Evolutionary conservation across 2,888 invertebrate genomes (phyloP), one percentile per base, ranked within the genome.

Genomic region (Pelosia muscerda): DNA sequence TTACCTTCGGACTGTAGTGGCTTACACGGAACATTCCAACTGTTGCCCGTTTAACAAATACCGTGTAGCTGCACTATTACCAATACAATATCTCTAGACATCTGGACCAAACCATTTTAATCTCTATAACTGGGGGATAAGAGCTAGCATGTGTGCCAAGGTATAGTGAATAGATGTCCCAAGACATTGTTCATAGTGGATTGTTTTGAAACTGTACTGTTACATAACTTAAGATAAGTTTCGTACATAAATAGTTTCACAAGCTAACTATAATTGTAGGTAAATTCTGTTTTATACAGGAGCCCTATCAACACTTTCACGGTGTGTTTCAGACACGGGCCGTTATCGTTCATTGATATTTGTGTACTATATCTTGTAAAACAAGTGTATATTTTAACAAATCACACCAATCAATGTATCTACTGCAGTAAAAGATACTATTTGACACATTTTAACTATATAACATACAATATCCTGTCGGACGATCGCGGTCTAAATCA

Each of bases 121-220:
- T 5, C 72, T 60, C 67, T 79, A 81, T 55, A 26, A 55, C 69
- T 22, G 56, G 13, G 61, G 9, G 9, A 57, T 81, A 77, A 68
- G 67, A 64, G 58, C 61, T 61, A 76, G 62, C 68, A 65, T 65
- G 59, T 61, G 65, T 71, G 28, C 65, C 66, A 71, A 69, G 65
- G 74, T 67, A 68, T 57, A 63, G 65, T 70, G 74, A 70, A 79
- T 73, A 71, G 72, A 71, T 73, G 68, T 73, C 63, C 73, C 74
- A 76, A 76, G 80, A 77, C 79, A 80, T 82, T 80, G 81, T 82
- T 79, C 75, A 76, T 77, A 77, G 79, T 79, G 76, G 72, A 81
- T 78, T 81, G 82, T 81, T 82, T 76, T 72, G 74, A 68, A 81
- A 72, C 78, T 68, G 74, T 26, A 75, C 72, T 74, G 71, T 76